Percentiles rank a stretch among this genome's conserved stretches.
phyloP scores from a whole-genome alignment of 1,140 invertebrate species.

The Drosophila orena region DNA sequence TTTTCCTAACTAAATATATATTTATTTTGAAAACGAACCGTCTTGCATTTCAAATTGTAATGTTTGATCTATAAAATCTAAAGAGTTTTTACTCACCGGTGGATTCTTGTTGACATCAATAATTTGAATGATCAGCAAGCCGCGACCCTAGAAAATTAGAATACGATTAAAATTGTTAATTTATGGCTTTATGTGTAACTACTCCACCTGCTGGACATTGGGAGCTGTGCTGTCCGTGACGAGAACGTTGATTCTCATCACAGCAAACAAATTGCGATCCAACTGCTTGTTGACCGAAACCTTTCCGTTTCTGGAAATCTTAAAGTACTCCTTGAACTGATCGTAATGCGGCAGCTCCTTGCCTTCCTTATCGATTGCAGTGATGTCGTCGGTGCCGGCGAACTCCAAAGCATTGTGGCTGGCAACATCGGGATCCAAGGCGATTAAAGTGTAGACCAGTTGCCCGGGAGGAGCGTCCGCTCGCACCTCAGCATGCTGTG shows the following conservation, averaged over 20 bases:
- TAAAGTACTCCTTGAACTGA: conserved; percentile 90
- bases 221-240: conserved; percentile 93
- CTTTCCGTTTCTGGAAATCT: conserved; percentile 89
- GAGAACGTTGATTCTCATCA: conserved; percentile 88
- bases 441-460: conserved; percentile 90
- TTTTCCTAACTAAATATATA: background rate
- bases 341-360: conserved; percentile 88
- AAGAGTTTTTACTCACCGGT: conserved; percentile 78
- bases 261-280: conserved; percentile 82
- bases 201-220: conserved; percentile 88
- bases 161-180: background rate
- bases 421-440: conserved; percentile 92
- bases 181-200: too few relatives aligned
- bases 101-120: conserved; percentile 91
- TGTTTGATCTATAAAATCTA: background rate
- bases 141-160: conserved; percentile 85
- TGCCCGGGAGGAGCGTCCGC: conserved; percentile 91
- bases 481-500: conserved; percentile 92
- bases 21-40: background rate
- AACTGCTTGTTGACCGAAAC: conserved; percentile 87
- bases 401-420: conserved; percentile 89
- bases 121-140: conserved; percentile 93
- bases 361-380: conserved; percentile 93
- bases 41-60: too few relatives aligned
- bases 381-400: conserved; percentile 90